phyloP scores from a whole-genome alignment of 1,140 invertebrate species.

The Yoshiicerus persimilis region DNA sequence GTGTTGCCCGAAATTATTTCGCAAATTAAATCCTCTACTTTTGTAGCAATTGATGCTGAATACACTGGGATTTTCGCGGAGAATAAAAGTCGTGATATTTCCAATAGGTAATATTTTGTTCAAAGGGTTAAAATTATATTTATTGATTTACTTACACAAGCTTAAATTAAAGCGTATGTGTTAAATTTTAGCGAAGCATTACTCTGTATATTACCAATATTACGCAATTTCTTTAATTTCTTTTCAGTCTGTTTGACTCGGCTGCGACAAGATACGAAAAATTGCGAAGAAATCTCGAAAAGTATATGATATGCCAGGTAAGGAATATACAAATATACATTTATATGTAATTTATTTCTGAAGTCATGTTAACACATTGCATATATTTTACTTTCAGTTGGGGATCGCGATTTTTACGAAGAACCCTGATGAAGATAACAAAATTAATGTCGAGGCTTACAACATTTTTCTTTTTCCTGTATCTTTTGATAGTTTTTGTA shows the following conservation, averaged over 20 bases:
- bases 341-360: conserved; percentile 25
- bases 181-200: too few relatives aligned
- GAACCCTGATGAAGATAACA: conserved; percentile 58
- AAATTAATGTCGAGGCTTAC: conserved; percentile 63
- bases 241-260: conserved; percentile 71
- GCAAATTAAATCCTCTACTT: conserved; percentile 58
- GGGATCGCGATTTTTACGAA: conserved; percentile 66
- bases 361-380: not conserved
- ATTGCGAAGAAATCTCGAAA: conserved; percentile 60
- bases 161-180: too few relatives aligned
- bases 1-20: conserved; percentile 57
- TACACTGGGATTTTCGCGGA: conserved; percentile 63
- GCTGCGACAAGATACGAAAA: conserved; percentile 64
- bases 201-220: too few relatives aligned
- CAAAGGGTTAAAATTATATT: not conserved
- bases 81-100: conserved; percentile 53
- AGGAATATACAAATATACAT: not conserved
- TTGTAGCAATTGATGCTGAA: conserved; percentile 69
- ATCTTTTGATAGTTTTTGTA: conserved; percentile 61
- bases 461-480: conserved; percentile 70
- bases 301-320: conserved; percentile 58
- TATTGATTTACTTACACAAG: too few relatives aligned
- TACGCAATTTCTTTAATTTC: too few relatives aligned
- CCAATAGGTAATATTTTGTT: conserved; percentile 56
- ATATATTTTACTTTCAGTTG: conserved; percentile 56